Evolutionary conservation across 2,888 invertebrate species (phyloP).

Genomic region (Ganaspis brasiliensis): DNA sequence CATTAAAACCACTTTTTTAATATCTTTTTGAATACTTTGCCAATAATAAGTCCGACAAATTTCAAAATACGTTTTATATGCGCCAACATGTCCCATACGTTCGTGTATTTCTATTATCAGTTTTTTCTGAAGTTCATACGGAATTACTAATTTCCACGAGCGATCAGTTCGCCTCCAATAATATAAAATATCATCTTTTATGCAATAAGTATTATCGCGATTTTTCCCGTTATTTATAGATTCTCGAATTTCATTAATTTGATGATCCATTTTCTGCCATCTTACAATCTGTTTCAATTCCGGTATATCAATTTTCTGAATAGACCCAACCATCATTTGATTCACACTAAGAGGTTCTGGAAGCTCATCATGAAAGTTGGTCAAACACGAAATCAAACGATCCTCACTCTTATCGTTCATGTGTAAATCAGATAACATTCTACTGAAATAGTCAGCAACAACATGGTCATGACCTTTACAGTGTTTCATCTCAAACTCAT

Average conservation of each 20-base stretch:
- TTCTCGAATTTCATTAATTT: neutral
- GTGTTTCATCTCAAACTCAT: slow-evolving; percentile 61
- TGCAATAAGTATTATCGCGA: neutral
- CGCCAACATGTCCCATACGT: neutral
- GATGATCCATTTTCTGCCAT: neutral
- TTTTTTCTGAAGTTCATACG: neutral
- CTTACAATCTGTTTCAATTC: neutral
- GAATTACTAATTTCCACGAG: neutral
- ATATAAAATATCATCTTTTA: neutral
- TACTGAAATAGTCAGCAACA: slow-evolving; percentile 66
- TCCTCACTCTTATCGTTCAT: neutral
- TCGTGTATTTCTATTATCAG: neutral
- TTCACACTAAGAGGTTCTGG: neutral
- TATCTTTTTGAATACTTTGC: neutral
- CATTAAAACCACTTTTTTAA: neutral
- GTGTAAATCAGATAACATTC: slow-evolving; percentile 44
- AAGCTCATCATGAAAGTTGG: neutral
- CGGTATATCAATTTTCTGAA: neutral
- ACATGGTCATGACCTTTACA: slow-evolving; percentile 64
- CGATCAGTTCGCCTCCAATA: neutral
- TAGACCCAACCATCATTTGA: neutral
- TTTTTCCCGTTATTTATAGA: neutral
- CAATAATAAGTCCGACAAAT: neutral
- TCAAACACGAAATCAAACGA: slow-evolving; percentile 1
- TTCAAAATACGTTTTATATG: neutral